phyloP scores from a whole-genome alignment of 2,797 vertebrate species.

The Chelmon rostratus region DNA sequence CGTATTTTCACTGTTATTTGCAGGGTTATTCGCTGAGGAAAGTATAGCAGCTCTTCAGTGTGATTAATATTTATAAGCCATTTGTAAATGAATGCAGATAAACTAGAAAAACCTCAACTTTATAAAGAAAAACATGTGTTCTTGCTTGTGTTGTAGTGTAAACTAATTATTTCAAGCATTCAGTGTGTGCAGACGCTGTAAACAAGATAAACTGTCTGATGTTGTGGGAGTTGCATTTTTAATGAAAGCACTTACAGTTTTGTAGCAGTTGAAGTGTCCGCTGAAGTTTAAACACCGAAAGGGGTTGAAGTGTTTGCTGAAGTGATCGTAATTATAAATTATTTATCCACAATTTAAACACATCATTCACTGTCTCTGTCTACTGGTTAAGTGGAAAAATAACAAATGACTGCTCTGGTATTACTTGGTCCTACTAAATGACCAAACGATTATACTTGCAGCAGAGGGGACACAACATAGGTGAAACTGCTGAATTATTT shows the following conservation, averaged over 20 bases:
- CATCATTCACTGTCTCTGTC: background rate
- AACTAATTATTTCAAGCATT: no score
- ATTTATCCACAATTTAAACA: background rate
- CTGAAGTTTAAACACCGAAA: background rate
- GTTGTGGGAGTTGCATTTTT: background rate
- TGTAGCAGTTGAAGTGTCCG: background rate
- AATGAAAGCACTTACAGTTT: background rate
- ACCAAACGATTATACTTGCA: no score
- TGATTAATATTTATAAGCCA: background rate
- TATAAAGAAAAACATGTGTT: no score
- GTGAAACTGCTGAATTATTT: background rate
- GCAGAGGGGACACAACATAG: background rate
- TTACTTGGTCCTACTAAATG: background rate
- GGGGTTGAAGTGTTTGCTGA: background rate
- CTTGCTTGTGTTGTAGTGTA: background rate
- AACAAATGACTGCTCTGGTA: background rate
- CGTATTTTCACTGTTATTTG: accelerated
- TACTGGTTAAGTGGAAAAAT: background rate
- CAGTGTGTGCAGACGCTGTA: background rate
- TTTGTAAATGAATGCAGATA: background rate
- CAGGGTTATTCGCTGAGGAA: background rate
- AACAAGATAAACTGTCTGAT: background rate
- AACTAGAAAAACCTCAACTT: background rate
- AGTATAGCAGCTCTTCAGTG: background rate
- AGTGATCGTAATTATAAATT: background rate